Evolutionary conservation across 2,888 invertebrate genomes (phyloP).

Genomic region (Elgonia sp.): DNA sequence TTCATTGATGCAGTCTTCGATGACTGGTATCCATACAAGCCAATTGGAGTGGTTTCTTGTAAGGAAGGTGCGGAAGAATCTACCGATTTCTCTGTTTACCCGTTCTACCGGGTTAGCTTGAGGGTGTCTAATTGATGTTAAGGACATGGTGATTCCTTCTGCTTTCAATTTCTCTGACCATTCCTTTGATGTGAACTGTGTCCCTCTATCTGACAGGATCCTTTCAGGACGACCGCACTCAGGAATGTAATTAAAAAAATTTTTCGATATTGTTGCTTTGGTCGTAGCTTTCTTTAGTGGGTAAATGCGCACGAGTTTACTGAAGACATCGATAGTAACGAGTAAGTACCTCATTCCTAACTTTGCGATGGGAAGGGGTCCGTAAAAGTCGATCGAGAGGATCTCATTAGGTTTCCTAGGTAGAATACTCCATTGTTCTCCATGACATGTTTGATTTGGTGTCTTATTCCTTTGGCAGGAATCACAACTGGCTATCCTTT

Average conservation of each 20-base stretch:
- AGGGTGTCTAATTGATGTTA: not conserved
- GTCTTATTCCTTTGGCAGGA: constrained; percentile 59
- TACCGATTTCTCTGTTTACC: not conserved
- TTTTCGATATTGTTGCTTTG: no score
- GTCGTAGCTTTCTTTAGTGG: not conserved
- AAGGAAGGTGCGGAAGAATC: not conserved
- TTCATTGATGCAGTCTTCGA: not conserved
- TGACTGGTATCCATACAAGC: not conserved
- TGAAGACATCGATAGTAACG: constrained; percentile 1
- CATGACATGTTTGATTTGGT: not conserved
- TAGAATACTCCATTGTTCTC: not conserved
- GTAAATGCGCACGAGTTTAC: not conserved
- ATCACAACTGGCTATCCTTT: constrained; percentile 15
- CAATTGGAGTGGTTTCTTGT: not conserved
- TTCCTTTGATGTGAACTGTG: not conserved
- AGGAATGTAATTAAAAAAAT: not conserved
- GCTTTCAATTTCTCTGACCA: not conserved
- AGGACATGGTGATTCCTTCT: not conserved
- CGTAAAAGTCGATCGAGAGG: not conserved
- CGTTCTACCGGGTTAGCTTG: not conserved
- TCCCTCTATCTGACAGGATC: not conserved
- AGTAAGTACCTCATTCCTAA: not conserved
- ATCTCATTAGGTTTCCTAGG: not conserved
- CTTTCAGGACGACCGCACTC: not conserved
- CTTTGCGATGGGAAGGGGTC: not conserved